phyloP scores from a whole-genome alignment of 2,888 invertebrate genomes.

The Tyria jacobaeae region DNA sequence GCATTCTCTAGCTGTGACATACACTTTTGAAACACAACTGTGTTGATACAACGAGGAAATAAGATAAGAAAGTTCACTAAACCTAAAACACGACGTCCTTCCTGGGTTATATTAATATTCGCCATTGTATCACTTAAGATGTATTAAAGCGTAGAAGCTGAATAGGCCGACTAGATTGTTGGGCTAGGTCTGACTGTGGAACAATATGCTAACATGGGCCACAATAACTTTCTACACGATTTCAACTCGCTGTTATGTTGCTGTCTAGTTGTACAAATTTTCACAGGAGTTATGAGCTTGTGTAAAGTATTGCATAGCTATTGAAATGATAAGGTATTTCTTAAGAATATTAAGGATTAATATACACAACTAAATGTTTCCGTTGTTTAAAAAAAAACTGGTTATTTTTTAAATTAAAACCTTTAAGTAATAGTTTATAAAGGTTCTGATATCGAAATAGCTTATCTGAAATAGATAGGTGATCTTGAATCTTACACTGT shows the following conservation, averaged over 20 bases:
- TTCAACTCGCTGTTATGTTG: conserved; percentile 34
- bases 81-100: conserved; percentile 31
- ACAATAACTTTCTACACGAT: conserved; percentile 47
- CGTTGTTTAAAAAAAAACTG: no score
- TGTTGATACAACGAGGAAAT: conserved; percentile 39
- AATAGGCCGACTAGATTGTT: conserved; percentile 40
- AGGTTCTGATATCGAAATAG: no score
- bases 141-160: conserved; percentile 43
- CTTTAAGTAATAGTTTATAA: no score
- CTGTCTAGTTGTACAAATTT: conserved; percentile 43
- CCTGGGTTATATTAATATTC: conserved; percentile 42
- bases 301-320: neutral
- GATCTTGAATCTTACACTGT: no score
- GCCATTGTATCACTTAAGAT: conserved; percentile 41
- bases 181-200: conserved; percentile 21
- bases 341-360: neutral
- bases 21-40: neutral
- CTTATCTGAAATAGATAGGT: no score
- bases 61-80: conserved; percentile 47
- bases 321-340: neutral
- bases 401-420: no score
- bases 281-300: conserved; percentile 18
- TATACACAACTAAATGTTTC: neutral
- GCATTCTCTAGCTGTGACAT: conserved; percentile 4
- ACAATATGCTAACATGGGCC: conserved; percentile 37